Percentiles rank a stretch among this genome's conserved stretches.
phyloP scores from a whole-genome alignment of 2,113 vertebrate genomes.

The Catharus minimus region DNA sequence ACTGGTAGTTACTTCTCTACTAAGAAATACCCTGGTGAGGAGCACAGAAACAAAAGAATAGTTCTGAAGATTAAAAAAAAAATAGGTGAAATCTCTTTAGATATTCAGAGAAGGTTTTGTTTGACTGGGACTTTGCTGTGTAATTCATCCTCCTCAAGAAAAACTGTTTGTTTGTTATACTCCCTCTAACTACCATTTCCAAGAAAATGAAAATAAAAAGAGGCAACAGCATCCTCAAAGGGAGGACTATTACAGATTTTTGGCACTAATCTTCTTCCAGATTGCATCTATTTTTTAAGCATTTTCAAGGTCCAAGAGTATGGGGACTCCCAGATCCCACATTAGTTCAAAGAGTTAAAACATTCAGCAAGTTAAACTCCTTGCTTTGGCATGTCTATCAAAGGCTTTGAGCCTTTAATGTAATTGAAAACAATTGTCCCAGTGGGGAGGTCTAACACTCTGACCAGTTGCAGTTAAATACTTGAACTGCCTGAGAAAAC shows the following conservation, averaged over 20 bases:
- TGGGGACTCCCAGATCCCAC: constrained; percentile 38
- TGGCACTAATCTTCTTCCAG: constrained; percentile 47
- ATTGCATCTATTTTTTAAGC: constrained; percentile 58
- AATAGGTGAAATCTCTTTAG: not conserved
- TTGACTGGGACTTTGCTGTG: not conserved
- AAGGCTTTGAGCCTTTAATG: constrained; percentile 72
- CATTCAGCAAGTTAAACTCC: constrained; percentile 65
- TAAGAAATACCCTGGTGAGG: not conserved
- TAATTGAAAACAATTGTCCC: constrained; percentile 78
- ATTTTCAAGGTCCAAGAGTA: constrained; percentile 61
- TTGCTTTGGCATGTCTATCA: constrained; percentile 64
- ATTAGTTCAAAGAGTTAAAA: constrained; percentile 73
- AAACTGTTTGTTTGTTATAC: constrained; percentile 7
- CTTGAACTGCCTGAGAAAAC: constrained; percentile 73
- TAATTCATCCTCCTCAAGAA: constrained; percentile 4
- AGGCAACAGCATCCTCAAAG: constrained; percentile 13
- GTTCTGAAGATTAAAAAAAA: not conserved
- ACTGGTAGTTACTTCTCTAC: not conserved
- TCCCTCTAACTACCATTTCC: constrained; percentile 3
- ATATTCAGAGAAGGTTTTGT: not conserved
- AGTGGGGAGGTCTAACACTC: constrained; percentile 66
- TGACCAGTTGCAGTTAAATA: constrained; percentile 68
- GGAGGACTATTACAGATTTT: constrained; percentile 36
- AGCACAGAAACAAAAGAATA: not conserved
- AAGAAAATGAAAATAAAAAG: constrained; percentile 26